phyloP scores from a whole-genome alignment of 1,140 invertebrate species.

The Oreohelix idahoensis region DNA sequence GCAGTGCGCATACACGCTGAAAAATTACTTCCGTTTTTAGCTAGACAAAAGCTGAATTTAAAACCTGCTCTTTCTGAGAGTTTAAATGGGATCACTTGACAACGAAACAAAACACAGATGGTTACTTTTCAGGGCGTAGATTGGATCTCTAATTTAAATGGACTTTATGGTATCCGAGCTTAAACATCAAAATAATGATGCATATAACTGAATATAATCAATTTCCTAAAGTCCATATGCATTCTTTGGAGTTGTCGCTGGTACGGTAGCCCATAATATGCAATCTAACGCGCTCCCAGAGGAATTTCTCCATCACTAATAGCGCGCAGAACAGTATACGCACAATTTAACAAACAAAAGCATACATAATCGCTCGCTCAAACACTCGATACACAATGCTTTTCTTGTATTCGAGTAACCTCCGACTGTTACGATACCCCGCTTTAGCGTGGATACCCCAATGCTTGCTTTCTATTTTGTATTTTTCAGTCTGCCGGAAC shows the following conservation, averaged over 20 bases:
- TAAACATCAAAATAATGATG: not conserved
- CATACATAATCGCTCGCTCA: not conserved
- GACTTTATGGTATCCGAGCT: not conserved
- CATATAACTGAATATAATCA: not conserved
- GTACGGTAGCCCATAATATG: not conserved
- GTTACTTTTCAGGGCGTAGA: not conserved
- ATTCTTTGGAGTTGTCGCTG: not conserved
- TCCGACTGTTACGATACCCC: not conserved
- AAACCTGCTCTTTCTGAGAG: not conserved
- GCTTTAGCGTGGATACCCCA: not conserved
- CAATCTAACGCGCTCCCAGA: not conserved
- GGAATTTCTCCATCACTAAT: not conserved
- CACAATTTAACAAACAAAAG: not conserved
- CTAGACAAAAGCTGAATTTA: not conserved
- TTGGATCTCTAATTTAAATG: not conserved
- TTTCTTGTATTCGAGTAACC: constrained; percentile 4
- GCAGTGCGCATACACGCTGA: not conserved
- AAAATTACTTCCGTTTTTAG: not conserved
- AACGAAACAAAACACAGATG: not conserved
- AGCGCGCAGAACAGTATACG: not conserved
- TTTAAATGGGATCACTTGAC: constrained; percentile 2
- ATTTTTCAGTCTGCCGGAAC: not conserved
- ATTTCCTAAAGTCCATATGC: constrained; percentile 2
- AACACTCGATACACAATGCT: constrained; percentile 4
- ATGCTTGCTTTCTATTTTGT: not conserved